Conservation (phyloP, 2,888 invertebrate species). For the Caenorhabditis imperialis region DNA sequence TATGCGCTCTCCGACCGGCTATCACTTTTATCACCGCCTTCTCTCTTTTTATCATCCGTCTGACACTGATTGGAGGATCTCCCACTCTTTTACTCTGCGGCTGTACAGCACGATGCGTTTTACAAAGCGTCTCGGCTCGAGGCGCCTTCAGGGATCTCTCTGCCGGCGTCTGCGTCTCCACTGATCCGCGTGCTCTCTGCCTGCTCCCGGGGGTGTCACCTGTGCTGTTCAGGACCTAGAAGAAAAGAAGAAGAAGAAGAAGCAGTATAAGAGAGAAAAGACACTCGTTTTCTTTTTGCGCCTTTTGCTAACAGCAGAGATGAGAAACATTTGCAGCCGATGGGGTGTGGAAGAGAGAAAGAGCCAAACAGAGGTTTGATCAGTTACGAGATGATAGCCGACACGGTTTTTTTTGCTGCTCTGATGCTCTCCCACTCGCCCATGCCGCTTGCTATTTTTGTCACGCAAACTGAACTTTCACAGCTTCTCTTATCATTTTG, state of each 20-base stretch:
- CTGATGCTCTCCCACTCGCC: slow-evolving; percentile 11
- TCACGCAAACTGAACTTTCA: slow-evolving; percentile 21
- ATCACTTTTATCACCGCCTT: slow-evolving; percentile 25
- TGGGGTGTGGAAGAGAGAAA: neutral
- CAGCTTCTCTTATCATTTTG: no score
- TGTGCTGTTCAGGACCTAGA: slow-evolving; percentile 46
- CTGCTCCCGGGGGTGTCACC: slow-evolving; percentile 42
- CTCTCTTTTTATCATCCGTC: slow-evolving; percentile 26
- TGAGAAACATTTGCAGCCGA: slow-evolving; percentile 39
- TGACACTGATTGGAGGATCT: slow-evolving; percentile 24
- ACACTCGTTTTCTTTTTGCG: slow-evolving; percentile 31
- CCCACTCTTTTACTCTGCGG: slow-evolving; percentile 12
- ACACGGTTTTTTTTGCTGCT: slow-evolving; percentile 30
- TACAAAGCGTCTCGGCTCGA: slow-evolving; percentile 25
- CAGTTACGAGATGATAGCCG: slow-evolving; percentile 49
- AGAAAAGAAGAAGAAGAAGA: slow-evolving; percentile 29
- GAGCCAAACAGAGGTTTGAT: slow-evolving; percentile 42
- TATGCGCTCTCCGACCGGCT: slow-evolving; percentile 14
- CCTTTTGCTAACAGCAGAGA: slow-evolving; percentile 17
- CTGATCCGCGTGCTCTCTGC: slow-evolving; percentile 2
- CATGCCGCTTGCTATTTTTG: slow-evolving; percentile 16
- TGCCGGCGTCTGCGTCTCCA: slow-evolving; percentile 15
- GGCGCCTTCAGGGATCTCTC: neutral
- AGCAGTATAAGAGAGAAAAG: slow-evolving; percentile 28
- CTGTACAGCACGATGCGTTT: slow-evolving; percentile 43